These are phyloP conservation scores for Ennomos fuscantarius DNA, from an alignment of 2,888 invertebrate genomes.

Conservation along the genomic window DNA sequence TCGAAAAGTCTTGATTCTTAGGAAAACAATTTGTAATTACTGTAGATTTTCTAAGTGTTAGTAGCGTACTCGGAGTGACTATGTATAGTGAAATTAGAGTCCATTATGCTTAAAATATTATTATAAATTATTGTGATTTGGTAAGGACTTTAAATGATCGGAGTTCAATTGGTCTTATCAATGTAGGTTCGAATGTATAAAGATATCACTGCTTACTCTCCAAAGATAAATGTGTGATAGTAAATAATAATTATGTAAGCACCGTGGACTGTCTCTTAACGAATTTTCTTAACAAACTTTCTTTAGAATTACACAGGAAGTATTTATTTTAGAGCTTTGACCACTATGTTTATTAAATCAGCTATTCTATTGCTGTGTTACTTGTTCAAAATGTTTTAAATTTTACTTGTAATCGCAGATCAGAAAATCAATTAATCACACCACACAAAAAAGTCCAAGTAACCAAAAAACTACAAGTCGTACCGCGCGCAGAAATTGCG, in stretches of 20 bases:
- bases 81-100: constrained; percentile 76
- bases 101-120: constrained; percentile 69
- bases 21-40: constrained; percentile 72
- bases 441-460: no score
- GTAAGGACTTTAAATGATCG: constrained; percentile 57
- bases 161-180: constrained; percentile 62
- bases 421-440: no score
- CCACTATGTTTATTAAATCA: no score
- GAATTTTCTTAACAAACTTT: not conserved
- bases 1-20: constrained; percentile 82
- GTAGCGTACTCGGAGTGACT: constrained; percentile 63
- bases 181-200: constrained; percentile 51
- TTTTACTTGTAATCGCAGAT: no score
- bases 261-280: not conserved
- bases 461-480: no score
- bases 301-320: not conserved
- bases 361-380: no score
- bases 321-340: no score
- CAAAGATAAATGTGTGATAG: constrained; percentile 16
- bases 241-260: not conserved
- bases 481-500: no score
- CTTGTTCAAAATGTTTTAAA: no score
- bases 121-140: constrained; percentile 59
- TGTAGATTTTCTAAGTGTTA: constrained; percentile 84
- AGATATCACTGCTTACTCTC: constrained; percentile 43